Conservation (phyloP, 2,888 invertebrate species). For the Coenonympha arcania region DNA sequence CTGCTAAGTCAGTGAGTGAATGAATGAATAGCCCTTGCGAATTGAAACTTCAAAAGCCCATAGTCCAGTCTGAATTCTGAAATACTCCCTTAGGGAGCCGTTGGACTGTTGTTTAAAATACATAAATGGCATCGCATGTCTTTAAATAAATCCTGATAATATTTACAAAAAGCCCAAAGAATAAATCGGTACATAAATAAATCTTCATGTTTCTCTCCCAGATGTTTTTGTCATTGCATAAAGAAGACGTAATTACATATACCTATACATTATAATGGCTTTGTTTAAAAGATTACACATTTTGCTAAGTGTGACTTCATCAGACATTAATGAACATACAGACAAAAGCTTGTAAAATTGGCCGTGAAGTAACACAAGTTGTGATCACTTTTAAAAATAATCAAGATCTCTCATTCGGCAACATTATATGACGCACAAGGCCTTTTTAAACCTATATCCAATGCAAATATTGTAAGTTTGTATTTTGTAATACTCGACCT, state of each 20-base stretch:
- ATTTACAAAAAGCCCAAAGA: too few species aligned
- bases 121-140: too few species aligned
- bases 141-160: too few species aligned
- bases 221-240: not conserved
- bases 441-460: conserved; percentile 7
- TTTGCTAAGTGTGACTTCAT: not conserved
- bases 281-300: not conserved
- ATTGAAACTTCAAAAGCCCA: too few species aligned
- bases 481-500: too few species aligned
- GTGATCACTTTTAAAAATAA: conserved; percentile 22
- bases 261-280: not conserved
- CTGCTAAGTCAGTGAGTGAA: too few species aligned
- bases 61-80: too few species aligned
- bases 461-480: conserved; percentile 19
- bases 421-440: conserved; percentile 21
- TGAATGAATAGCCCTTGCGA: too few species aligned
- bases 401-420: conserved; percentile 9
- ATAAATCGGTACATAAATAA: too few species aligned
- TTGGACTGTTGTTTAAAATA: too few species aligned
- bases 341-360: not conserved
- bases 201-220: not conserved
- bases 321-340: not conserved
- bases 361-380: not conserved
- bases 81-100: too few species aligned
- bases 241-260: too few species aligned